Conservation (phyloP, 2,113 vertebrate genomes). For the Dolichallabes microphthalmus region DNA sequence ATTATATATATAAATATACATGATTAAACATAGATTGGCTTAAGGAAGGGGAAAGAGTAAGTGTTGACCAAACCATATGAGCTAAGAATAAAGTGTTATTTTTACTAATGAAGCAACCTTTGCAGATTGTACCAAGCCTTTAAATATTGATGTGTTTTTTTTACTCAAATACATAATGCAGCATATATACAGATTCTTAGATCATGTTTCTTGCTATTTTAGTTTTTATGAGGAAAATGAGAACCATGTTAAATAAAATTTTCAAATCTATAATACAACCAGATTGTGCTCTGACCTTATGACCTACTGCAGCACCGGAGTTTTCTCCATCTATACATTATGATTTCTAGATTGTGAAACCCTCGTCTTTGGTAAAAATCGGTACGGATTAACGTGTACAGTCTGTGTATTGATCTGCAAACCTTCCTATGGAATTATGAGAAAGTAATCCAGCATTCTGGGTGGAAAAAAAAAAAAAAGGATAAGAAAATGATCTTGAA, state of each 20-base stretch:
- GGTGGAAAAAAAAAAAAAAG: neutral
- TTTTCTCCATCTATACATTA: neutral
- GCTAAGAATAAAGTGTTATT: neutral
- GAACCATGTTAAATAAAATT: neutral
- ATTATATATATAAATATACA: conserved; percentile 47
- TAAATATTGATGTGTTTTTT: neutral
- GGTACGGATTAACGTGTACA: neutral
- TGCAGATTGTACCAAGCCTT: neutral
- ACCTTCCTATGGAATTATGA: neutral
- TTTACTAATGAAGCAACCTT: conserved; percentile 2
- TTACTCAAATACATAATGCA: neutral
- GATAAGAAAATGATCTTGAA: neutral
- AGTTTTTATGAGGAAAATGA: neutral
- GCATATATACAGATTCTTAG: neutral
- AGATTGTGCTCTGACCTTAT: neutral
- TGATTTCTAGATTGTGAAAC: neutral
- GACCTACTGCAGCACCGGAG: neutral
- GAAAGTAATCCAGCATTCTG: neutral
- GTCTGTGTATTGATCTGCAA: neutral
- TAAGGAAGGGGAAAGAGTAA: neutral
- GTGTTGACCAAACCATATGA: neutral
- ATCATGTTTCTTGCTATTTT: neutral
- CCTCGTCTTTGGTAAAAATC: neutral
- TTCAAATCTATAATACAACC: neutral
- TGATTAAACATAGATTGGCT: conserved; percentile 24